Conservation (phyloP, 1,140 invertebrate genomes). For the Platyscapa corneri region DNA sequence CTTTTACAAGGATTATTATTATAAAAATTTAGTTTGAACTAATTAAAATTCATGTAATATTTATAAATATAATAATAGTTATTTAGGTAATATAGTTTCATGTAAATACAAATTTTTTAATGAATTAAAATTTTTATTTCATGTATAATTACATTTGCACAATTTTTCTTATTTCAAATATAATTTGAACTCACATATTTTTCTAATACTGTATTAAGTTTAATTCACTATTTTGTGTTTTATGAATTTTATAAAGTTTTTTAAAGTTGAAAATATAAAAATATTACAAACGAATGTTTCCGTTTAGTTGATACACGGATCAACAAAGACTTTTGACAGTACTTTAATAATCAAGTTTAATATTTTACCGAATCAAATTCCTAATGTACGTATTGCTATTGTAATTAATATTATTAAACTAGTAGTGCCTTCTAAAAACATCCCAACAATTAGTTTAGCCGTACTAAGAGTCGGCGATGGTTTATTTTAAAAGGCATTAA, state of each 20-base stretch:
- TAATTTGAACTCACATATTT: neutral
- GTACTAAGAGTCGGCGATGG: too few species aligned
- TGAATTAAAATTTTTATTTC: neutral
- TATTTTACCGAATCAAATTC: too few species aligned
- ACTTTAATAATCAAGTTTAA: too few species aligned
- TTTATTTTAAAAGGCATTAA: too few species aligned
- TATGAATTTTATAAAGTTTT: neutral
- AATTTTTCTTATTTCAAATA: neutral
- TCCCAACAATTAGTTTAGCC: too few species aligned
- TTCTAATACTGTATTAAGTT: neutral
- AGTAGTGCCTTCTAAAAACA: too few species aligned
- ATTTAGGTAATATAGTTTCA: constrained; percentile 9
- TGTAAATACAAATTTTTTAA: neutral
- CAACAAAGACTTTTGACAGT: too few species aligned
- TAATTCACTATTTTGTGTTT: neutral
- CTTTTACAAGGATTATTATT: neutral
- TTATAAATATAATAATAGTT: constrained; percentile 14
- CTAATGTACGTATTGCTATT: too few species aligned
- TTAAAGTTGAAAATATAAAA: neutral
- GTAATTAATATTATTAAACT: too few species aligned
- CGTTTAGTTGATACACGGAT: too few species aligned
- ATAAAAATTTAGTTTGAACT: neutral
- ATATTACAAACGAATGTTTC: too few species aligned
- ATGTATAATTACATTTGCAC: neutral
- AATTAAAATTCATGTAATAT: neutral